These are phyloP conservation scores for Mohoua ochrocephala DNA, from an alignment of 2,113 vertebrate genomes.

Conservation along the genomic window DNA sequence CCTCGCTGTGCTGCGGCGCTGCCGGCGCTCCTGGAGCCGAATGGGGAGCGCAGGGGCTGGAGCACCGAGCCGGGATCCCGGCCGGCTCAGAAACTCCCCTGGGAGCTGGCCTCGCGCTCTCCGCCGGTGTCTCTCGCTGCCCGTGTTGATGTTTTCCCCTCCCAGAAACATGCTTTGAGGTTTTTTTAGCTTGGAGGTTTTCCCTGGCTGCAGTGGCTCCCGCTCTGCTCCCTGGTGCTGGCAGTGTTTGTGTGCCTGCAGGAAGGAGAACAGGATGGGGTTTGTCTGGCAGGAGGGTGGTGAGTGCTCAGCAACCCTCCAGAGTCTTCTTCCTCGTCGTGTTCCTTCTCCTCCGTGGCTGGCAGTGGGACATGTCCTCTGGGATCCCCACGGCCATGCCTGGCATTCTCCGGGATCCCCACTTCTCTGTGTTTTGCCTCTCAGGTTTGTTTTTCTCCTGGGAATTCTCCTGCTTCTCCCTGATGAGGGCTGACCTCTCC, in stretches of 20 bases:
- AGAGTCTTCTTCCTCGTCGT: accelerated
- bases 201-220: not conserved
- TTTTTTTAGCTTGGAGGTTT: not conserved
- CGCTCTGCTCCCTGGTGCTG: not conserved
- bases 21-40: not conserved
- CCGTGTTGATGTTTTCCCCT: not conserved
- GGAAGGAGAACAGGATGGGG: not conserved
- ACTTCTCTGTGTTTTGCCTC: not conserved
- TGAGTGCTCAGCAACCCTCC: not conserved
- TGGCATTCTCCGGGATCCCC: not conserved
- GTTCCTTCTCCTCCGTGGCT: not conserved
- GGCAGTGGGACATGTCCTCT: not conserved
- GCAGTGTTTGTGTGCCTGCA: not conserved
- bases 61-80: not conserved
- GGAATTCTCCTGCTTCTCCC: not conserved
- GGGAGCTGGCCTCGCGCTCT: not conserved
- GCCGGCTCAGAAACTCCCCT: not conserved
- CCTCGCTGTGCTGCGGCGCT: not conserved
- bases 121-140: not conserved
- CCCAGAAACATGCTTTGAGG: not conserved
- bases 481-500: not conserved
- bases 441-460: not conserved
- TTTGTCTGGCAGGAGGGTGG: not conserved
- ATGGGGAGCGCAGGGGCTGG: accelerated
- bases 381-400: accelerated